phyloP scores from a whole-genome alignment of 2,888 invertebrate genomes.

The Leucophora obtusa region DNA sequence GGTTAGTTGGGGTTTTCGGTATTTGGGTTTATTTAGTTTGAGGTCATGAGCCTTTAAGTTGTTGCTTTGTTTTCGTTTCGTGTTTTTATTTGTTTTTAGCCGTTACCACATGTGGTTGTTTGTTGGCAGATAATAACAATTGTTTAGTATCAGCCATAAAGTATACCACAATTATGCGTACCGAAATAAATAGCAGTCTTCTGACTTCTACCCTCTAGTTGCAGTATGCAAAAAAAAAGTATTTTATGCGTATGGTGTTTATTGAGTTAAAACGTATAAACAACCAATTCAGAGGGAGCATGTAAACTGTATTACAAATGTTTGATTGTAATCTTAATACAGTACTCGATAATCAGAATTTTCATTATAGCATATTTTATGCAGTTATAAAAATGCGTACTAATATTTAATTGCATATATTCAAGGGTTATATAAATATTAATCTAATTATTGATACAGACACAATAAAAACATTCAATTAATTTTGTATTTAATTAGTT shows the following conservation, averaged over 20 bases:
- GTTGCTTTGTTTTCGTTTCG: conserved; percentile 12
- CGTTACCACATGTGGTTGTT: conserved; percentile 33
- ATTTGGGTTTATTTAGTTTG: conserved; percentile 45
- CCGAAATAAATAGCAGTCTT: conserved; percentile 8
- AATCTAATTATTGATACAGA: conserved; percentile 24
- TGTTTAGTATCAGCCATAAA: conserved; percentile 53
- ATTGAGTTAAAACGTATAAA: background rate
- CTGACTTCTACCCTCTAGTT: background rate
- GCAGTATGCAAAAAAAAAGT: background rate
- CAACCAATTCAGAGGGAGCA: background rate
- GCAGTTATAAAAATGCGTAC: no score
- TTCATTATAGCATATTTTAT: background rate
- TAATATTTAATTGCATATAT: conserved; percentile 24
- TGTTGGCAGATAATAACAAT: conserved; percentile 57
- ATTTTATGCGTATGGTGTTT: background rate
- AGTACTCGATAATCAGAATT: background rate
- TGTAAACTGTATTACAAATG: background rate
- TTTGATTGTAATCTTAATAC: background rate
- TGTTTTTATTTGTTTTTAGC: conserved; percentile 31
- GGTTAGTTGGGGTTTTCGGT: background rate
- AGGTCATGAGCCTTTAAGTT: conserved; percentile 59
- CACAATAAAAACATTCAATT: background rate
- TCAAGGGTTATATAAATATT: conserved; percentile 29
- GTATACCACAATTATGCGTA: conserved; percentile 51
- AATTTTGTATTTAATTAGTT: conserved; percentile 33